phyloP scores from a whole-genome alignment of 1,140 invertebrate genomes.

The Cheumatopsyche charites region DNA sequence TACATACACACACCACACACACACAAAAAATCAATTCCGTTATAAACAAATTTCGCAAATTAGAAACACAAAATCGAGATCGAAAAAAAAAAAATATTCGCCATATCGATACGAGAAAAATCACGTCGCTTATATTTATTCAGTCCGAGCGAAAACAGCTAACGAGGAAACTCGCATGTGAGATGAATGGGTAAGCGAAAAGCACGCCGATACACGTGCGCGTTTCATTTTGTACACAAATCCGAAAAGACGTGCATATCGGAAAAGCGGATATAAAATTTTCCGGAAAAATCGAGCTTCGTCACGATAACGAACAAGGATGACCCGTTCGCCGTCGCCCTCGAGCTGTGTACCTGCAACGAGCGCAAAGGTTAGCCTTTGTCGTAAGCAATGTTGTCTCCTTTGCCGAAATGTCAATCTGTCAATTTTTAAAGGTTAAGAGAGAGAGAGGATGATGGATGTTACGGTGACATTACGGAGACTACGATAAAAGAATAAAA shows the following conservation, averaged over 20 bases:
- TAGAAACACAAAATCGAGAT: no score
- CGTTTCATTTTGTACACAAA: no score
- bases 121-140: conserved; percentile 22
- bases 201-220: neutral
- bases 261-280: no score
- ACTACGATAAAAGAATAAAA: neutral
- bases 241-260: no score
- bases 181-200: conserved; percentile 18
- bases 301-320: conserved; percentile 4
- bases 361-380: conserved; percentile 33
- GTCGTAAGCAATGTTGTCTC: conserved; percentile 31
- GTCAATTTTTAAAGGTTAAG: conserved; percentile 33
- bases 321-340: conserved; percentile 21
- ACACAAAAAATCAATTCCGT: no score
- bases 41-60: no score
- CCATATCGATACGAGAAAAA: conserved; percentile 22
- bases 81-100: conserved; percentile 3
- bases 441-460: conserved; percentile 34
- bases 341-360: conserved; percentile 15
- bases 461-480: conserved; percentile 27
- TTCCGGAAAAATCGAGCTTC: neutral
- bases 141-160: conserved; percentile 8
- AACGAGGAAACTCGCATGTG: conserved; percentile 21
- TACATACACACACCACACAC: no score
- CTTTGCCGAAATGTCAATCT: conserved; percentile 37